Percentiles rank a stretch among this genome's conserved stretches.
These are phyloP conservation scores for Barnardius zonarius DNA, from an alignment of 2,113 vertebrate species.

Conservation along the genomic window DNA sequence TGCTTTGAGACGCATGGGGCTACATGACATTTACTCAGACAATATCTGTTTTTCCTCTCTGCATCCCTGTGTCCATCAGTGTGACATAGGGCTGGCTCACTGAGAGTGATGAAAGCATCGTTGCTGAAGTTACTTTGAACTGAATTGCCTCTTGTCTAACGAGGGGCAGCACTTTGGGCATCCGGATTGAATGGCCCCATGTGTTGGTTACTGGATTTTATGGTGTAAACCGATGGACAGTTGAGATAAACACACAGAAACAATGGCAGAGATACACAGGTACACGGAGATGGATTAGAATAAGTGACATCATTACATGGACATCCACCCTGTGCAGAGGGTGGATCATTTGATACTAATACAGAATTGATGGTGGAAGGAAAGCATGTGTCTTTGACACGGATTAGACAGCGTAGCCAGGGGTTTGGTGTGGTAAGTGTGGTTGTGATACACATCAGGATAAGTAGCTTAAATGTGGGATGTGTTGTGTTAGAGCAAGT, in stretches of 20 bases:
- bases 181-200: fast-evolving
- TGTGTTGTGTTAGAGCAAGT: neutral
- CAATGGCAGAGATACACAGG: neutral
- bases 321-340: neutral
- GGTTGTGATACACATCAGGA: neutral
- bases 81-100: neutral
- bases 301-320: neutral
- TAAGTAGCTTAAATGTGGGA: neutral
- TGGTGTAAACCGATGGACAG: neutral
- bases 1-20: neutral
- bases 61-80: neutral
- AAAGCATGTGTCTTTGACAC: neutral
- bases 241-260: neutral
- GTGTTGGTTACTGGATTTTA: neutral
- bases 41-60: neutral
- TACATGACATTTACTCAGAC: neutral
- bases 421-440: neutral
- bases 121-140: neutral
- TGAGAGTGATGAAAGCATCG: neutral
- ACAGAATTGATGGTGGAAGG: neutral
- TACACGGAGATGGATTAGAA: neutral
- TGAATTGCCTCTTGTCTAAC: neutral
- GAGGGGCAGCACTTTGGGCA: neutral
- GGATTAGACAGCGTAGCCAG: neutral
- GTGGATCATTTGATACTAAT: neutral